Base-by-base conservation (phyloP, 2,797 vertebrate species). In the Loriculus beryllinus region DNA sequence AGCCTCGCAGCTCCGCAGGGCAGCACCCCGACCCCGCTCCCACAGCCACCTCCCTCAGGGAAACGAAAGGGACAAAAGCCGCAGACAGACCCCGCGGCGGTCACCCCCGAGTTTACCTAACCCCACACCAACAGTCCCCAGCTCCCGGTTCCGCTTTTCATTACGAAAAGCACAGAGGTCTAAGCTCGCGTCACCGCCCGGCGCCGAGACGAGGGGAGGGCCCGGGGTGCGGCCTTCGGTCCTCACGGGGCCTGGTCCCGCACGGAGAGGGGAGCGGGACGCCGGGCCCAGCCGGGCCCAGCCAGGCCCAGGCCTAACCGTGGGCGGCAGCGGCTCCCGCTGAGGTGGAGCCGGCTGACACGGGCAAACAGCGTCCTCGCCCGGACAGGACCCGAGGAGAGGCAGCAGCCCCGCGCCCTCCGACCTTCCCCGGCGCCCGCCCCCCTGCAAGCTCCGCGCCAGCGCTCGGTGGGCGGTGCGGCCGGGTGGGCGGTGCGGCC, bases 391-490 rank as follows among this genome's bases (percentile, higher is more conserved):
- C n/a, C n/a, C 54, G 10, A 33, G 9, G 9, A 9, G 9, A 56
- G 13, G 13, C 9, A 33, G 14, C n/a, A 33, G 9, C n/a, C n/a
- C n/a, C 54, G 14, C n/a, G 14, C 21, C 54, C 21, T 33, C 5
- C 9, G 14, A 9, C 54, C 14, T 22, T 21, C 10, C n/a, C 21
- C 6, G n/a, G 21, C 4, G 22, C 15, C 33, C 33, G 15, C 33
- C 56, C 33, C 22, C 10, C 33, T 15, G 33, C 15, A 57, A 15
- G 33, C 19, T 35, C 60, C 60, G 42, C n/a, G n/a, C n/a, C n/a
- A n/a, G n/a, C n/a, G n/a, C n/a, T 22, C 56, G 19, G 56, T 65
- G 63, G 81, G 86, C 81, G 86, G 91, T 70, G 35, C 45, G 28
- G 56, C 40, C 40, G 31, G 68, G 1, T 42, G 9, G n/a, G 42